Evolutionary conservation across 2,888 invertebrate genomes (phyloP), one percentile per base, ranked within the genome.

Genomic region (Pseudococcus jackbeardsleyi): DNA sequence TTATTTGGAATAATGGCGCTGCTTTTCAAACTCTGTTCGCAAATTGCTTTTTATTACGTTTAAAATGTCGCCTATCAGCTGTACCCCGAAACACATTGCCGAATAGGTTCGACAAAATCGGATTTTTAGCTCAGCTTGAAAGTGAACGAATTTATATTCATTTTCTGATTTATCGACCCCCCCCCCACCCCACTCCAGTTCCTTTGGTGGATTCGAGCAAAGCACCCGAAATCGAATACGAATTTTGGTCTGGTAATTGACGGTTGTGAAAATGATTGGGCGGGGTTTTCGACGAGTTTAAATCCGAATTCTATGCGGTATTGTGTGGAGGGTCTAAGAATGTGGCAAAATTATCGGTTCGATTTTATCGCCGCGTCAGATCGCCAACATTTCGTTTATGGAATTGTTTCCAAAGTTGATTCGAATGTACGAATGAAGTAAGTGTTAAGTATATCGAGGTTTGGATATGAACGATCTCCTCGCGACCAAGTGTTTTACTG

Each of bases 1-100:
- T 72, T 72, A 72, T 72, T 26, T 12, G 68, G 4, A 72, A 72
- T 33, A 72, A 72, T 72, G 68, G 26, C 26, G 68, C 33, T 33
- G 68, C 68, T 72, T 72, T 72, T 72, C 68, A 33, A 72, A 72
- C 68, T 22, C 68, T 12, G 19, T 64, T 72, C 12, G 68, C 12
- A 72, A 72, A 72, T 72, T 33, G 68, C 33, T 72, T 72, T 72
- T 72, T 33, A 72, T 72, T 33, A n/a, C 33, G 33, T 72, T 72
- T 26, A 59, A 59, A 59, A 59, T 17, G 54, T 17, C 19, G 26
- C 26, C 26, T 33, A 33, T 33, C 26, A 33, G 26, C n/a, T n/a
- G n/a, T 33, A 33, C 26, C 3, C 3, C 68, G 33, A 26, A 64
- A 72, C 12, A 72, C 22, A 33, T 59, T 19, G 59, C 15, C 11